These are phyloP conservation scores for Neolamprologus toae DNA, from an alignment of 2,113 vertebrate species.

Conservation along the genomic window DNA sequence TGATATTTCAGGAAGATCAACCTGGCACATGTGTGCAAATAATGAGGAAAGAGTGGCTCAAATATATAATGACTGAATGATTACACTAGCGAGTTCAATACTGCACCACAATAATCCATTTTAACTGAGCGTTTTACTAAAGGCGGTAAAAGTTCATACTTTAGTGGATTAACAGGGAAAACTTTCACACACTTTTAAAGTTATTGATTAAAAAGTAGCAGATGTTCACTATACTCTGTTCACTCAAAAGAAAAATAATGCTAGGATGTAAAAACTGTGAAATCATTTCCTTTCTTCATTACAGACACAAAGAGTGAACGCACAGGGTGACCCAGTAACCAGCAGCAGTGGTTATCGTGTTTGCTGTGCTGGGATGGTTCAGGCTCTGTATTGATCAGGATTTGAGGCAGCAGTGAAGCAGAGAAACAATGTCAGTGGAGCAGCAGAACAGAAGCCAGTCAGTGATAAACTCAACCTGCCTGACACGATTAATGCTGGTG, in stretches of 20 bases:
- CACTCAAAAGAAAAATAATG: background rate
- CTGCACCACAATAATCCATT: background rate
- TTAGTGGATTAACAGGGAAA: background rate
- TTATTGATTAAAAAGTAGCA: background rate
- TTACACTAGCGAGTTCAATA: background rate
- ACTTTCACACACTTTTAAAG: background rate
- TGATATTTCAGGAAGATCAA: background rate
- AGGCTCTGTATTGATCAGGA: background rate
- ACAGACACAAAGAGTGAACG: background rate
- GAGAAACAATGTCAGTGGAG: constrained; percentile 7
- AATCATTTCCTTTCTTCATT: background rate
- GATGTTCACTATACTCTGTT: background rate
- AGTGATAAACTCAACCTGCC: background rate
- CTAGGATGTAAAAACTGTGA: background rate
- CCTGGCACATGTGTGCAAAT: background rate
- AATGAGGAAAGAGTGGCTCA: background rate
- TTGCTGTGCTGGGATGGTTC: background rate
- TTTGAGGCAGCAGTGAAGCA: background rate
- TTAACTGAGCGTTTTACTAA: background rate
- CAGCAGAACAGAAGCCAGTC: background rate
- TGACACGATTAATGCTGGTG: background rate
- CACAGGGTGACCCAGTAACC: background rate
- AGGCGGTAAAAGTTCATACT: background rate
- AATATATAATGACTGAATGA: background rate
- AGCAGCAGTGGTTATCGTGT: background rate